A percentile compares a stretch with the other conserved stretches of the same genome.
These are phyloP conservation scores for Diachrysia chrysitis DNA, from an alignment of 2,888 invertebrate genomes.

Conservation along the genomic window DNA sequence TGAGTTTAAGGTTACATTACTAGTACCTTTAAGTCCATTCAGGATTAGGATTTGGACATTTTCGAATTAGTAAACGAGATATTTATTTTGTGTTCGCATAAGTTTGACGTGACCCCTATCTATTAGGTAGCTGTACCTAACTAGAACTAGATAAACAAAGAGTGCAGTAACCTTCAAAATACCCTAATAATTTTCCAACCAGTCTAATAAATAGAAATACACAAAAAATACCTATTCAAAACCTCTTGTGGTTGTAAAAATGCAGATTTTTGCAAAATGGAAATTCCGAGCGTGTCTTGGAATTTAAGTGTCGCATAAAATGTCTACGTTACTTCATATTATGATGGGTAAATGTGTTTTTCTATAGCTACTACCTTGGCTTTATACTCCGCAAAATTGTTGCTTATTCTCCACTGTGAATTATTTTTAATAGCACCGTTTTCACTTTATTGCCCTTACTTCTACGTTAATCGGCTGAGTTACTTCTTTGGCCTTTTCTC, in stretches of 20 bases:
- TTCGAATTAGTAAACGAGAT: too few relatives aligned
- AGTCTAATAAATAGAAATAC: background rate
- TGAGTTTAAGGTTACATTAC: too few relatives aligned
- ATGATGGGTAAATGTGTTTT: constrained; percentile 15
- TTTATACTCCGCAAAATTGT: background rate
- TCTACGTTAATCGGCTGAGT: too few relatives aligned
- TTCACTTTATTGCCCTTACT: background rate
- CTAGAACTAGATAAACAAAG: too few relatives aligned
- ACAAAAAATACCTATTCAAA: background rate
- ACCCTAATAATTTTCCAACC: background rate
- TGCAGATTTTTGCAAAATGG: constrained; percentile 31
- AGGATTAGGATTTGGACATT: too few relatives aligned
- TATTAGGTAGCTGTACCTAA: too few relatives aligned
- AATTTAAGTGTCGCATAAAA: constrained; percentile 33
- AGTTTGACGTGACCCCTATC: too few relatives aligned
- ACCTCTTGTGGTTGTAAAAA: background rate
- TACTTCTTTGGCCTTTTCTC: background rate
- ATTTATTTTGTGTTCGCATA: too few relatives aligned
- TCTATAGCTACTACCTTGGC: constrained; percentile 3
- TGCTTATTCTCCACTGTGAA: background rate
- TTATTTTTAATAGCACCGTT: background rate
- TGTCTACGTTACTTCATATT: constrained; percentile 16
- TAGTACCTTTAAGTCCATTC: too few relatives aligned
- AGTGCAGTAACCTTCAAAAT: background rate
- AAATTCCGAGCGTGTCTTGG: constrained; percentile 29